Evolutionary conservation across 2,113 vertebrate genomes (phyloP), one percentile per base, ranked within the genome.

Genomic region (Cebidichthys violaceus): DNA sequence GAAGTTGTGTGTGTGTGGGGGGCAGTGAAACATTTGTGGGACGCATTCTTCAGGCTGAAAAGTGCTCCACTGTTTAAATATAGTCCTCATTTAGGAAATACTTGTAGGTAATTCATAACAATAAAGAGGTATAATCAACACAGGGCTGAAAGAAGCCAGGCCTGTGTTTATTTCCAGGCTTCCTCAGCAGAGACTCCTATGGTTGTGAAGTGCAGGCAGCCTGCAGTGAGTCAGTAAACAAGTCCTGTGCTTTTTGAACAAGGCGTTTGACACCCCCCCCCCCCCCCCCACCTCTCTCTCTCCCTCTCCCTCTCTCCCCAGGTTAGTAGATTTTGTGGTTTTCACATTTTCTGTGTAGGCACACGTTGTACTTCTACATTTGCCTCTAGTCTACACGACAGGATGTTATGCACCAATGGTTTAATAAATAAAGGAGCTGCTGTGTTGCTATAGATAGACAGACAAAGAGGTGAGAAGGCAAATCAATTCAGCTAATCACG

Each of bases 31-130:
- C 35, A 57, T 79, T 64, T 81, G 39, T 24, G 65, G 59, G 43
- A 9, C 37, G 33, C 57, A 33, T 75, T 81, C 33, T 65, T 71
- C 33, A 70, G 54, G 20, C 67, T 62, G 43, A 41, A 75, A 57
- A n/a, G 13, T 75, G 4, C 76, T 73, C 54, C 68, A 4, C 31
- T 10, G 65, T 54, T 54, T 88, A 90, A 92, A 94, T 88, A 89
- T 71, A 82, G 86, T 73, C 75, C 86, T 91, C 83, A 84, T 90
- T 84, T 86, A 94, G 93, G 93, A 95, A 94, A 92, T 89, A 89
- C 70, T 94, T 92, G 88, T 75, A 83, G 79, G 85, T 85, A 81
- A 92, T 92, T 89, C 91, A 92, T 90, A 93, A 93, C 92, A 94
- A 94, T 91, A 91, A 88, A 86, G 87, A 84, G 87, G 64, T 87